Percentiles rank a stretch among this genome's conserved stretches.
Conservation (phyloP, 1,140 invertebrate species). For the Acromyrmex charruanus region DNA sequence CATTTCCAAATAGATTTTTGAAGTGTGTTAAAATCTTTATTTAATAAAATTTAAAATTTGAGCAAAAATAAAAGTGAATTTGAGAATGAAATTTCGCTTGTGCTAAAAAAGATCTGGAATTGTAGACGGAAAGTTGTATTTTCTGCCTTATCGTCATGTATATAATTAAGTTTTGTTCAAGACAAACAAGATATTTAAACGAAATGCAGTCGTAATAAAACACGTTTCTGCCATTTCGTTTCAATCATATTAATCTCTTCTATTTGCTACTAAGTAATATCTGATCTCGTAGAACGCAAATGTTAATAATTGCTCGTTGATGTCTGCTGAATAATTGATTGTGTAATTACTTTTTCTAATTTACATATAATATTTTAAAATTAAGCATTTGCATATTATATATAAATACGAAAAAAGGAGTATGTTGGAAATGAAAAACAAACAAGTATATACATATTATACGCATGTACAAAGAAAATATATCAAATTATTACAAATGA, state of each 20-base stretch:
- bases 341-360: not conserved
- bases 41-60: too few species aligned
- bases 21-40: too few species aligned
- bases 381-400: not conserved
- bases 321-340: not conserved
- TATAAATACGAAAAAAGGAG: slow-evolving; percentile 1
- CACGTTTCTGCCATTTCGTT: not conserved
- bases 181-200: slow-evolving; percentile 19
- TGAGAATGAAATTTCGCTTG: too few species aligned
- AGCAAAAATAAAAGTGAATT: too few species aligned
- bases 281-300: not conserved
- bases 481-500: not conserved
- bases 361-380: slow-evolving; percentile 4
- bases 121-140: not conserved
- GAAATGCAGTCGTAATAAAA: not conserved
- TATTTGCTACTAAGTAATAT: not conserved
- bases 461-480: not conserved
- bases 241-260: slow-evolving; percentile 12
- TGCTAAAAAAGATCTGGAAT: too few species aligned
- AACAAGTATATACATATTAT: not conserved
- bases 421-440: not conserved
- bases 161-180: not conserved
- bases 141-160: not conserved
- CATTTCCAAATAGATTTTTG: too few species aligned
- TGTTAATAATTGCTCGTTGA: not conserved